Evolutionary conservation across 2,113 vertebrate species (phyloP).

Genomic region (Pomatorhinus ruficollis): DNA sequence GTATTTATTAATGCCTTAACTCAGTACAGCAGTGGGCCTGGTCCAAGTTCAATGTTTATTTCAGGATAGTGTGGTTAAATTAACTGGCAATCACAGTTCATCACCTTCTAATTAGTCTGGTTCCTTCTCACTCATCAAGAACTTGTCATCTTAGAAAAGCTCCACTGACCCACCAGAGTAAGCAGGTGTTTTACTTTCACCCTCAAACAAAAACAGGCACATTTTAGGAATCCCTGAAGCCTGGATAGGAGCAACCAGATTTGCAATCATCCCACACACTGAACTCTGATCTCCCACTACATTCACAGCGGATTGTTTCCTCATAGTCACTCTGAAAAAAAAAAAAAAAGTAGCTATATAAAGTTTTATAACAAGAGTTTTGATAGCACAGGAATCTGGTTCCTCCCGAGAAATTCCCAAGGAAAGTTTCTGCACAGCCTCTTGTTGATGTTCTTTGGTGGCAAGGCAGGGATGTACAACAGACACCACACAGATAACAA

Average conservation of each 20-base stretch:
- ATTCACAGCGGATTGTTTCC: background rate
- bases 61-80: background rate
- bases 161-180: background rate
- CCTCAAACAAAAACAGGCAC: background rate
- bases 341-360: background rate
- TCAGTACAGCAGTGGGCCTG: background rate
- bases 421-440: background rate
- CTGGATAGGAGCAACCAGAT: background rate
- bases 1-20: background rate
- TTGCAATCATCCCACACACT: background rate
- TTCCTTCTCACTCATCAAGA: background rate
- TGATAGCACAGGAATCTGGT: background rate
- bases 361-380: background rate
- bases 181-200: background rate
- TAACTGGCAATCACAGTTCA: background rate
- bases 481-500: slow-evolving; percentile 38
- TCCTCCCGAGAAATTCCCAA: background rate
- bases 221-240: background rate
- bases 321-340: background rate
- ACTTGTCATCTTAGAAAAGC: background rate
- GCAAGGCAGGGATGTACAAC: background rate
- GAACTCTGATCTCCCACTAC: background rate
- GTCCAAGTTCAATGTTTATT: background rate
- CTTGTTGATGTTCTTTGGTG: background rate
- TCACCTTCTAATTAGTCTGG: background rate